These are phyloP conservation scores for Apoda limacodes DNA, from an alignment of 2,888 invertebrate genomes.

Conservation along the genomic window DNA sequence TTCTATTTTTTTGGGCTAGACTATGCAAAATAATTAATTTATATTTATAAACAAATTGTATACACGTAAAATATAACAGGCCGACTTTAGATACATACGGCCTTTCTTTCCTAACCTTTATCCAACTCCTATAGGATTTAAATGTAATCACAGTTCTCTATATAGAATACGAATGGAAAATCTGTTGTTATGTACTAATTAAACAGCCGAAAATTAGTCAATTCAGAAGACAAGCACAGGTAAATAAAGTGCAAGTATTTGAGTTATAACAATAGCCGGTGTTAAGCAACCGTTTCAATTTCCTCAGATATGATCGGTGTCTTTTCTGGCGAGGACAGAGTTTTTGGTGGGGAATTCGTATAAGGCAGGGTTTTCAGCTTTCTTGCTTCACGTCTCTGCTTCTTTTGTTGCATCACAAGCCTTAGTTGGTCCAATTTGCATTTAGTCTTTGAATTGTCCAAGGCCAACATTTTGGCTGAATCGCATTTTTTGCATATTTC, in stretches of 20 bases:
- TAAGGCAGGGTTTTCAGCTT: conserved; percentile 79
- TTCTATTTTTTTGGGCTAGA: too few relatives aligned
- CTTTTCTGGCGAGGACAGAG: conserved; percentile 89
- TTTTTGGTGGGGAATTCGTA: conserved; percentile 70
- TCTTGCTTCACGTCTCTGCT: conserved; percentile 84
- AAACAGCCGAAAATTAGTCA: conserved; percentile 8
- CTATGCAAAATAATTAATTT: too few relatives aligned
- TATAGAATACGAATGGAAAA: too few relatives aligned
- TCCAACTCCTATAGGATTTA: too few relatives aligned
- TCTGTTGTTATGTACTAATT: too few relatives aligned
- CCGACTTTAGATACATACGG: too few relatives aligned
- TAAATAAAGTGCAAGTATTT: too few relatives aligned
- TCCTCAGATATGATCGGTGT: conserved; percentile 82
- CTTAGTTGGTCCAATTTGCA: conserved; percentile 90
- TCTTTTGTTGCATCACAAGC: conserved; percentile 90
- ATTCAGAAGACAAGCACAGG: too few relatives aligned
- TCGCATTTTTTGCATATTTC: conserved; percentile 59
- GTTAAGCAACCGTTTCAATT: conserved; percentile 54
- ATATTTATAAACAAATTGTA: too few relatives aligned
- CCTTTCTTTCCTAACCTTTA: too few relatives aligned
- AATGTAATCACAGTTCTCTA: too few relatives aligned
- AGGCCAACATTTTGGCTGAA: conserved; percentile 63
- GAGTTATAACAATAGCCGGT: conserved; percentile 18
- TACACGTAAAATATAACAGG: too few relatives aligned
- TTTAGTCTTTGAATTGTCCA: conserved; percentile 83